Conservation (phyloP, 2,888 invertebrate species). For the Mythimna albipuncta region DNA sequence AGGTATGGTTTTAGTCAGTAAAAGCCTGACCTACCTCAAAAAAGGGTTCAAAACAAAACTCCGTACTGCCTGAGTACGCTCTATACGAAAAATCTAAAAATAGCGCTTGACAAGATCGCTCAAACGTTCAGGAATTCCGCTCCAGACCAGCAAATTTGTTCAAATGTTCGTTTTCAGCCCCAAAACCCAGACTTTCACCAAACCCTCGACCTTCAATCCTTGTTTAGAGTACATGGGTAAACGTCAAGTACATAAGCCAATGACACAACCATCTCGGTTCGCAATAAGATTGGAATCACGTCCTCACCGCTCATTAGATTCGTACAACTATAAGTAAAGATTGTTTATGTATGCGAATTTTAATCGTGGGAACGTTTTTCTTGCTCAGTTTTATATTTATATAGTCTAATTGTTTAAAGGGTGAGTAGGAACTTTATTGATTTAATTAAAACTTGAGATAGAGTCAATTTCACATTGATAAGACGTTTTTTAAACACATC, state of each 20-base stretch:
- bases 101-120: no score
- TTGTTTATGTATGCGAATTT: conserved; percentile 50
- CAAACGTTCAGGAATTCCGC: no score
- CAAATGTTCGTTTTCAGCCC: no score
- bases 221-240: neutral
- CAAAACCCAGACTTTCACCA: conserved; percentile 15
- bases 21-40: no score
- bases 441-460: no score
- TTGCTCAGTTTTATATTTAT: conserved; percentile 24
- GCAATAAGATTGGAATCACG: conserved; percentile 62
- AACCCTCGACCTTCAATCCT: conserved; percentile 31
- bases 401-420: neutral
- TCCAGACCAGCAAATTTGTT: no score
- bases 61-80: no score
- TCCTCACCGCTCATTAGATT: conserved; percentile 42
- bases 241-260: conserved; percentile 37
- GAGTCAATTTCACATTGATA: no score
- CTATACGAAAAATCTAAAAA: no score
- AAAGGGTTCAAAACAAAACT: no score
- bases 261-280: conserved; percentile 56
- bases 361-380: conserved; percentile 56
- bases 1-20: no score
- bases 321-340: conserved; percentile 46
- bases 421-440: neutral
- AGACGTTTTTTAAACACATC: no score